These are phyloP conservation scores for Henricia sp. DNA, from an alignment of 53 echinoderm and acorn worm genomes.

Conservation along the genomic window DNA sequence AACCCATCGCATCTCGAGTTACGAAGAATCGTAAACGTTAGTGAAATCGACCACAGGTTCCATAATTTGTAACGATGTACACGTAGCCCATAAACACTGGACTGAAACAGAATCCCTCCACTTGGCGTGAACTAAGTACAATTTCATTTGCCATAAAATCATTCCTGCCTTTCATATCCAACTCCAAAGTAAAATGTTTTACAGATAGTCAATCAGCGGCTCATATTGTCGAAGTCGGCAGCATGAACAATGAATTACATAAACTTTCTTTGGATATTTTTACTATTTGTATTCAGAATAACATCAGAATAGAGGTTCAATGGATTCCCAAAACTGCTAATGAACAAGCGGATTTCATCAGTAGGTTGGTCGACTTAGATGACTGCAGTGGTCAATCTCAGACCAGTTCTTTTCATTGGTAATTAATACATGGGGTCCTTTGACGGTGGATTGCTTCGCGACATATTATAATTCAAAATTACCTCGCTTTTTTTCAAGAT, in stretches of 20 bases:
- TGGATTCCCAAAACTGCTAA: slow-evolving; percentile 40
- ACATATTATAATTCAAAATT: not conserved
- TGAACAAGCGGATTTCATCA: slow-evolving; percentile 49
- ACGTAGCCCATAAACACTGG: slow-evolving; percentile 44
- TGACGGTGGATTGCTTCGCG: slow-evolving; percentile 29
- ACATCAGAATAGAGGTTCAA: slow-evolving; percentile 1
- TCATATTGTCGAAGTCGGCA: slow-evolving; percentile 8
- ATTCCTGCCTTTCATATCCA: not conserved
- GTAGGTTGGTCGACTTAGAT: slow-evolving; percentile 35
- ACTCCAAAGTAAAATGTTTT: not conserved
- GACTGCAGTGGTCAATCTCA: slow-evolving; percentile 49
- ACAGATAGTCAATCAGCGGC: slow-evolving; percentile 38
- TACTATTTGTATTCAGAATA: slow-evolving; percentile 8
- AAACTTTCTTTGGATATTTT: slow-evolving; percentile 1
- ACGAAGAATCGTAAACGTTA: no score
- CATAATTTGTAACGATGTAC: not conserved
- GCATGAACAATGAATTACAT: slow-evolving; percentile 16
- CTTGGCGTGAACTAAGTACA: slow-evolving; percentile 41
- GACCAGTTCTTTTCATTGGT: not conserved
- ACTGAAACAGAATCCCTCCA: slow-evolving; percentile 34
- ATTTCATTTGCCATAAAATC: slow-evolving; percentile 2
- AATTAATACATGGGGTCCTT: slow-evolving; percentile 4
- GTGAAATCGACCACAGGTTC: no score
- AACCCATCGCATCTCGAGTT: no score
- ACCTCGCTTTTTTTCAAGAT: slow-evolving; percentile 5